Conservation (phyloP, 2,797 vertebrate species). For the Sebastes diploproa region DNA sequence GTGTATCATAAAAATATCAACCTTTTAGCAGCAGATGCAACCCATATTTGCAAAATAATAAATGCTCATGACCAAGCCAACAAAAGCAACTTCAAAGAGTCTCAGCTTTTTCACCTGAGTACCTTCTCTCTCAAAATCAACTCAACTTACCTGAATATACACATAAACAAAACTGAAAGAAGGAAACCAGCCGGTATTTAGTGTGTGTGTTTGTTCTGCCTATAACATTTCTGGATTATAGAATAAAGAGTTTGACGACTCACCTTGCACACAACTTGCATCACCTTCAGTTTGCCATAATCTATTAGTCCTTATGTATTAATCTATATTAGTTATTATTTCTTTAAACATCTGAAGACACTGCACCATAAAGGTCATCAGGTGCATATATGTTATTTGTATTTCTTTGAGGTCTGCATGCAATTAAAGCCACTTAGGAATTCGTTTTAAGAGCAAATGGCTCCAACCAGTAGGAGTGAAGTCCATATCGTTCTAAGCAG, state of each 20-base stretch:
- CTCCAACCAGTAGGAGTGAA: not conserved
- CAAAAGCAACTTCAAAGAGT: not conserved
- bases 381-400: not conserved
- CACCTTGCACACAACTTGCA: slow-evolving; percentile 38
- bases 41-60: not conserved
- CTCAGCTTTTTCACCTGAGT: not conserved
- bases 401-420: slow-evolving; percentile 22
- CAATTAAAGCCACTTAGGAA: slow-evolving; percentile 5
- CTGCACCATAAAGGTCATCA: not conserved
- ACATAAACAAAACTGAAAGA: not conserved
- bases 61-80: slow-evolving; percentile 16
- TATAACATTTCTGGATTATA: not conserved
- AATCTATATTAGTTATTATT: not conserved
- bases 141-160: not conserved
- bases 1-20: slow-evolving; percentile 1
- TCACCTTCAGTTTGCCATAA: slow-evolving; percentile 30
- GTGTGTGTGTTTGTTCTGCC: not conserved
- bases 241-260: slow-evolving; percentile 29
- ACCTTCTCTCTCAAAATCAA: not conserved
- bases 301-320: not conserved
- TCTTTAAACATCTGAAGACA: not conserved
- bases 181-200: not conserved
- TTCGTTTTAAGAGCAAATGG: slow-evolving; percentile 28
- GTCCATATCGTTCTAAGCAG: slow-evolving; percentile 24
- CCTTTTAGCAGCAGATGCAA: slow-evolving; percentile 32